Base-by-base conservation (phyloP, 1,140 invertebrate species). In the Uloborus diversus region DNA sequence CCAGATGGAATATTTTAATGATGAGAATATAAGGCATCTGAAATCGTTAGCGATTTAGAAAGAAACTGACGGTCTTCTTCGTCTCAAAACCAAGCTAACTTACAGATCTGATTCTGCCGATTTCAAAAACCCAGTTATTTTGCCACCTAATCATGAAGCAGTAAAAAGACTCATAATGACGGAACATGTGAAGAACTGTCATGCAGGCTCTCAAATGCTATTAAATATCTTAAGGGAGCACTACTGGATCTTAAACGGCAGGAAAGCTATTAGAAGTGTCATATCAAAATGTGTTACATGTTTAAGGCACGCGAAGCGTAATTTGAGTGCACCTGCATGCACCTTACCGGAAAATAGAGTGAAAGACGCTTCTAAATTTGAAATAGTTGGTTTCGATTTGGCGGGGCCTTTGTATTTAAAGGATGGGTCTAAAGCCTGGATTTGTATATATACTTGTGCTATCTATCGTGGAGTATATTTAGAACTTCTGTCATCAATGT, bases 401-500 rank as follows among this genome's bases (percentile, higher is more conserved):
- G 57, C 3, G n/a, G n/a, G n/a, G n/a, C 57, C 70, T 1, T 32
- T 62, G 49, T 85, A 88, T 49, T 7, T 78, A 1, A 81, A 86
- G 17, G 86, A 85, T 81, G 70, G 71, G 13, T 68, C 64, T 23
- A 89, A 89, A 70, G 83, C 81, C 4, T 88, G 87, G 71, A 53
- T 88, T 5, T 84, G 82, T 13, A 1, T 89, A 3, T 89, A 88
- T 66, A 83, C 88, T 4, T 89, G 88, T 68, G 84, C 88, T 20
- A 37, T 81, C 2, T 86, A 86, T 0, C 87, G 83, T 86, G 85
- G 85, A 83, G 86, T 84, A 83, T 87, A 87, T 86, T 85, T 85
- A 83, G 88, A 85, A 86, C 80, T 79, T 83, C 84, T 86, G 82
- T 82, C 83, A 0, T 81, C 85, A 64, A 49, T 88, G 4, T 81